A percentile compares a stretch with the other conserved stretches of the same genome.
Evolutionary conservation across 2,797 vertebrate species (phyloP).

Genomic region (Alfaro cultratus): DNA sequence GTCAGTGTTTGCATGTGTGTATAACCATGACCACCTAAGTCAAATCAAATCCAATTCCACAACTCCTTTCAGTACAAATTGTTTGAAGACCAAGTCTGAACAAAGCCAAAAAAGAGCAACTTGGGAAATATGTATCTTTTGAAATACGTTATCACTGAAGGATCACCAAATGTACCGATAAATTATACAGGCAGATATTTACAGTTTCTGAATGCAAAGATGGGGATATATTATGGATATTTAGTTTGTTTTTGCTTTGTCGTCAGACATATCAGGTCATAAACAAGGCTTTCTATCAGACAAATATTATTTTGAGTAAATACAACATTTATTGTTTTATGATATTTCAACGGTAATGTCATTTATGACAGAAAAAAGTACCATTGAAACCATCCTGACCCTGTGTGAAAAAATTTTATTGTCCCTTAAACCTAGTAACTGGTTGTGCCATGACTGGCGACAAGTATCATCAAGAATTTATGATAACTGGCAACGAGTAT

Average conservation of each 20-base stretch:
- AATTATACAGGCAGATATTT: background rate
- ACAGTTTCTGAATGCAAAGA: background rate
- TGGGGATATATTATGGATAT: background rate
- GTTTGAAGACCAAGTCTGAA: constrained; percentile 41
- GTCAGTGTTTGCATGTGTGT: constrained; percentile 39
- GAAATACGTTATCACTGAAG: background rate
- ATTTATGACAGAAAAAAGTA: background rate
- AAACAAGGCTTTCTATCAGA: background rate
- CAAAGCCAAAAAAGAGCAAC: constrained; percentile 4
- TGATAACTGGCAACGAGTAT: background rate
- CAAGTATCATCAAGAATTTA: background rate
- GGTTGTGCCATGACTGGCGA: background rate
- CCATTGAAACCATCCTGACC: background rate
- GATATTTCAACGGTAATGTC: background rate
- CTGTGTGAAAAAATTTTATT: background rate
- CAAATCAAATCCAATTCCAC: constrained; percentile 46
- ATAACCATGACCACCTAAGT: constrained; percentile 48
- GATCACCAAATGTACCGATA: background rate
- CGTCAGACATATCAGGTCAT: background rate
- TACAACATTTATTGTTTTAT: background rate
- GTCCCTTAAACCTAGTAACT: background rate
- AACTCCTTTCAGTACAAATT: constrained; percentile 47
- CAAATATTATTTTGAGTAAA: background rate
- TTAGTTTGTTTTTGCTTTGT: background rate
- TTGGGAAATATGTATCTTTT: background rate